Percentiles rank a stretch among this genome's conserved stretches.
These are phyloP conservation scores for Actenoides lindsayi DNA, from an alignment of 2,113 vertebrate genomes.

Conservation along the genomic window DNA sequence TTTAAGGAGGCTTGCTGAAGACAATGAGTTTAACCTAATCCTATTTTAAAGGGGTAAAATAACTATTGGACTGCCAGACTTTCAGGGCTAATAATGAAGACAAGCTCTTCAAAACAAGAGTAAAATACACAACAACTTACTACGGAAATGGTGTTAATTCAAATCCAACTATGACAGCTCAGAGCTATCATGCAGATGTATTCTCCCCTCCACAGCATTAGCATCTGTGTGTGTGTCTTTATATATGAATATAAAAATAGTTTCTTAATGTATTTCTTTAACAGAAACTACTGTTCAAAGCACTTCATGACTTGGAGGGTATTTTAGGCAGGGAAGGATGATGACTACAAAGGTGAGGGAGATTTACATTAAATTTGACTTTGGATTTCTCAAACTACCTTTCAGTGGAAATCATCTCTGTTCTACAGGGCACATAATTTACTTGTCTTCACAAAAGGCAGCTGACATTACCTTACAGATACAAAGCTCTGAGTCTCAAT, in stretches of 20 bases:
- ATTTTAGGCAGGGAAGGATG: neutral
- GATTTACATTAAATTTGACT: neutral
- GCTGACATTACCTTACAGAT: neutral
- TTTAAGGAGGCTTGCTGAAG: neutral
- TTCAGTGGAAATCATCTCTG: conserved; percentile 1
- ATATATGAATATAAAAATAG: neutral
- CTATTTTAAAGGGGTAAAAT: neutral
- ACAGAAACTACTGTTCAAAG: neutral
- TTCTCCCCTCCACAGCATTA: conserved; percentile 24
- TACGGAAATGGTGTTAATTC: neutral
- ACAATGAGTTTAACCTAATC: neutral
- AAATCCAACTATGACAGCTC: neutral
- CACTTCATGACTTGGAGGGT: neutral
- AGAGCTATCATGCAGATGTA: neutral
- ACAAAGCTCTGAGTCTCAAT: neutral
- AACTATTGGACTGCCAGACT: neutral
- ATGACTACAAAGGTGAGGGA: conserved; percentile 22
- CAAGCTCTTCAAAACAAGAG: neutral
- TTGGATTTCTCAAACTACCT: neutral
- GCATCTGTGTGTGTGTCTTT: neutral
- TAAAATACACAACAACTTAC: neutral
- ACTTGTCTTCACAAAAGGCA: conserved; percentile 35
- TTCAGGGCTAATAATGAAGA: neutral
- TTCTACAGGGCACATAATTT: neutral
- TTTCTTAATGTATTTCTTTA: conserved; percentile 30